Base-by-base conservation (phyloP, 2,113 vertebrate species). In the Spea bombifrons region DNA sequence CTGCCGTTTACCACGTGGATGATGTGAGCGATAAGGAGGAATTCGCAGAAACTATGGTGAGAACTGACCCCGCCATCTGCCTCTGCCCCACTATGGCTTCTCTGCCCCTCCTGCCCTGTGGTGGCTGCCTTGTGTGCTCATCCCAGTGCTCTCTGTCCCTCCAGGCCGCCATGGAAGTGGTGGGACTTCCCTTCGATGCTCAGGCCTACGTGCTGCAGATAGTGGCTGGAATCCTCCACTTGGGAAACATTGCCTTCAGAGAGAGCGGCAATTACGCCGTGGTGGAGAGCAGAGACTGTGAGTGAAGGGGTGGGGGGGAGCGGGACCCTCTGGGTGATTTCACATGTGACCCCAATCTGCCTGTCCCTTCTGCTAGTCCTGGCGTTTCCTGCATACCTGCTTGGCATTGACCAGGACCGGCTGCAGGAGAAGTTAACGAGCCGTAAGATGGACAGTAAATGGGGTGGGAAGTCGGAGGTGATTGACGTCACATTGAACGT, bases 181-280 rank as follows among this genome's bases (percentile, higher is more conserved):
- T 94, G 50, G 93, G 93, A 43, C 84, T 94, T 49, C 83, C 87
- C 7, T 0, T 61, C 13, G 92, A 93, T 3, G 91, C 91, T 0
- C 90, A 91, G 86, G 87, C 91, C 8, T 85, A 86, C 0, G 93
- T 94, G 7, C 81, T 94, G 48, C 92, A 94, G 86, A 88, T 94
- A 0, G 91, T 94, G 0, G 92, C 92, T 7, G 90, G 89, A 15
- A 93, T 94, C 75, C 91, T 94, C 47, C 93, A 94, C 66, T 83
- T 94, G 71, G 93, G 93, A 50, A 94, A 94, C 87, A 89, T 94
- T 66, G 81, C 83, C 75, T 94, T 94, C 81, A 89, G 82, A 75
- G 93, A 94, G 71, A 89, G 90, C 7, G 92, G 93, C 77, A 94
- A 94, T 83, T 93, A 94, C 10, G 92, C 93, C 0, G 76, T 91